Percentiles rank a stretch among this genome's conserved stretches.
phyloP scores from a whole-genome alignment of 2,797 vertebrate species.

The Gymnodraco acuticeps region DNA sequence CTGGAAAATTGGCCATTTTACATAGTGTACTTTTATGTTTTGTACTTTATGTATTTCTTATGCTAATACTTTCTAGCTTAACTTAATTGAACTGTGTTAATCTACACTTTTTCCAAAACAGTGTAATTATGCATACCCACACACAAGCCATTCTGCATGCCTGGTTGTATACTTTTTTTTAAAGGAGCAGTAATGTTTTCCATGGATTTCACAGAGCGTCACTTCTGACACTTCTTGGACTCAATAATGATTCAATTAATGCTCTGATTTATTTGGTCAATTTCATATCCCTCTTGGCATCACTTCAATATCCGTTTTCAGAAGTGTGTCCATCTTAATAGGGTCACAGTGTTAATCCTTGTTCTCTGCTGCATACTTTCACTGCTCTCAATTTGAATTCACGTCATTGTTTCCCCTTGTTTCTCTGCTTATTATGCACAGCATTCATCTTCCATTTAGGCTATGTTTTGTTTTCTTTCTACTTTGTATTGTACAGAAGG shows the following conservation, averaged over 20 bases:
- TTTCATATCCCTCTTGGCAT: background rate
- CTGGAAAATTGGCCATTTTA: no score
- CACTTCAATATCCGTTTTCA: background rate
- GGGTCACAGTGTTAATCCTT: background rate
- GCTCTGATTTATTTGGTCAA: background rate
- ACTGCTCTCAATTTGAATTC: background rate
- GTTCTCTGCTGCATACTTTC: background rate
- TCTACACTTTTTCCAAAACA: background rate
- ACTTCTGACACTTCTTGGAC: background rate
- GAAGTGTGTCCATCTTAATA: background rate
- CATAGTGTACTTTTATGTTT: no score
- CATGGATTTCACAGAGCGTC: background rate
- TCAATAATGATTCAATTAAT: background rate
- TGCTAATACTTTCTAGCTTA: no score
- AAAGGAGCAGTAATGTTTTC: background rate
- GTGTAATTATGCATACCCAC: conserved; percentile 6
- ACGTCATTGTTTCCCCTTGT: background rate
- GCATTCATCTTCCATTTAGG: background rate
- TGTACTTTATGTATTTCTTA: no score
- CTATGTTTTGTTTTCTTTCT: background rate
- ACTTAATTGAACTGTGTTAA: no score
- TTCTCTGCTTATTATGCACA: background rate
- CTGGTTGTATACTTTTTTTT: background rate
- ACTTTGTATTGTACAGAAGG: background rate
- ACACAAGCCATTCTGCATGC: conserved; percentile 7